Percentiles rank a stretch among this genome's conserved stretches.
Evolutionary conservation across 1,140 invertebrate genomes (phyloP).

Genomic region (Cheumatopsyche charites): DNA sequence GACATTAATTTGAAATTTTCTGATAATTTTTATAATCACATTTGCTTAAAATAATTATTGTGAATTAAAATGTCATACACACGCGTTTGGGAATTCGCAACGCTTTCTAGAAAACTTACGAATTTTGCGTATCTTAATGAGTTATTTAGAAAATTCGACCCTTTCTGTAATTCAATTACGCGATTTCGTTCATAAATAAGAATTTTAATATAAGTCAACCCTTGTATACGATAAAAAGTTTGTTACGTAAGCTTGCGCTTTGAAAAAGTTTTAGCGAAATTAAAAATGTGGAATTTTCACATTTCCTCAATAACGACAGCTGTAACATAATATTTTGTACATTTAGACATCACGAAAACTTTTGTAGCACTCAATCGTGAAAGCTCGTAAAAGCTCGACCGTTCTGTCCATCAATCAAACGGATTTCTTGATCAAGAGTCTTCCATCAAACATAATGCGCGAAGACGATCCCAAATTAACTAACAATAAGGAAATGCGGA

Average conservation of each 20-base stretch:
- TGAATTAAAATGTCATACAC: neutral
- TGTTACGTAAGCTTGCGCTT: neutral
- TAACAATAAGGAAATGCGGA: neutral
- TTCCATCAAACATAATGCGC: slow-evolving; percentile 15
- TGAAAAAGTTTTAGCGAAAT: no score
- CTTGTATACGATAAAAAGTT: neutral
- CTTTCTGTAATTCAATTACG: slow-evolving; percentile 6
- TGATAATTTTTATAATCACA: no score
- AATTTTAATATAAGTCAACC: neutral
- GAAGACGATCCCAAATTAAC: slow-evolving; percentile 5
- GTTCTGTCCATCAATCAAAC: slow-evolving; percentile 19
- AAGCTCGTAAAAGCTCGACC: neutral
- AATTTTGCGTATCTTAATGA: neutral
- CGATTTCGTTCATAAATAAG: neutral
- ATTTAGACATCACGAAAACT: no score
- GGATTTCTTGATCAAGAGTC: slow-evolving; percentile 16
- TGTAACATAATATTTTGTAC: no score
- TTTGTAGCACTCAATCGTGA: no score
- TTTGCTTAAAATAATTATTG: no score
- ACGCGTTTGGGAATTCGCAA: slow-evolving; percentile 7
- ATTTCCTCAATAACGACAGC: no score
- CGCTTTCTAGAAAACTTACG: neutral
- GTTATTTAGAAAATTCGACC: slow-evolving; percentile 6
- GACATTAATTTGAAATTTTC: no score
- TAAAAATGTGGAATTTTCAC: no score